Percentiles rank a stretch among this genome's conserved stretches.
phyloP scores from a whole-genome alignment of 2,113 vertebrate species.

The Aspidoscelis tigris region DNA sequence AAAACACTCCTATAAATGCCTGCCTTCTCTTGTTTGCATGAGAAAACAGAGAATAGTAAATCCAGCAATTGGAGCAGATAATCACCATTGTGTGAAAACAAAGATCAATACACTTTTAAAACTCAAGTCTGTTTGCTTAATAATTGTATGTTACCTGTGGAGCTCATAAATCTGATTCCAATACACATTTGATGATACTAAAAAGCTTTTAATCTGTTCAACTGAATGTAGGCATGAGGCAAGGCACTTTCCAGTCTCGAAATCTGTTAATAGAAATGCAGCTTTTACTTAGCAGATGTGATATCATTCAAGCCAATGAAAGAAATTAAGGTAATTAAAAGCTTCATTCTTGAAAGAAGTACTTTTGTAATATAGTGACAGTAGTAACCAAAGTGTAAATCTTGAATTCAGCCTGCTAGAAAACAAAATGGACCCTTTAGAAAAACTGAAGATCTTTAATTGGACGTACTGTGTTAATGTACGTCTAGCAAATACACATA shows the following conservation, averaged over 20 bases:
- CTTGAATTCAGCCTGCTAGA: background rate
- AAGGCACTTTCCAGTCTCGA: background rate
- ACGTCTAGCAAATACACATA: background rate
- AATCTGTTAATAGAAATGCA: conserved; percentile 24
- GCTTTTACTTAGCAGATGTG: conserved; percentile 27
- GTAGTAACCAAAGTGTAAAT: background rate
- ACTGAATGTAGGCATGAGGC: conserved; percentile 40
- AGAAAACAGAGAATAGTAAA: conserved; percentile 85
- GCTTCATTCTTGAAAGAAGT: background rate
- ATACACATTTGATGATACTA: conserved; percentile 59
- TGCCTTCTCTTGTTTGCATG: conserved; percentile 89
- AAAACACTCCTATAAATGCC: conserved; percentile 75
- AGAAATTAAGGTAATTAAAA: conserved; percentile 9
- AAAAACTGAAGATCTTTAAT: background rate
- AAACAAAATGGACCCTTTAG: background rate
- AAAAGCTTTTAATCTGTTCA: conserved; percentile 18
- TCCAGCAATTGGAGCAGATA: conserved; percentile 88
- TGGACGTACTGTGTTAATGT: background rate
- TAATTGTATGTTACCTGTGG: conserved; percentile 84
- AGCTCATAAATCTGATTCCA: conserved; percentile 67
- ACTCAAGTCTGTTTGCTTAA: conserved; percentile 84
- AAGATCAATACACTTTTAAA: conserved; percentile 88
- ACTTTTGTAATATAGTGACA: background rate
- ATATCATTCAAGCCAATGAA: background rate
- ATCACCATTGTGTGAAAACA: conserved; percentile 89